Conservation (phyloP, 1,140 invertebrate genomes). For the Dendrolimus punctatus region DNA sequence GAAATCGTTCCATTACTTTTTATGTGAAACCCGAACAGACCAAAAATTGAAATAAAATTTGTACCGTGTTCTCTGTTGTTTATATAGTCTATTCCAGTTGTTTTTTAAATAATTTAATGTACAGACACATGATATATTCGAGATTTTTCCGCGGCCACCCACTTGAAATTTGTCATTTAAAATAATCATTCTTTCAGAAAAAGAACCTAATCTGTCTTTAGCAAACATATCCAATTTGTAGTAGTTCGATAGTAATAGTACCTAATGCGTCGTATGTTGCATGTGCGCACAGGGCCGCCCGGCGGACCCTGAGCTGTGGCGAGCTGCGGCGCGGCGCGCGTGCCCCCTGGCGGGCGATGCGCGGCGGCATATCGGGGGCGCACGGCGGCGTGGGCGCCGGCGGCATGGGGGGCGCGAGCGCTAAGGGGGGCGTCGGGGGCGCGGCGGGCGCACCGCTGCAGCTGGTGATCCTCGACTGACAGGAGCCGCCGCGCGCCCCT, state of each 20-base stretch:
- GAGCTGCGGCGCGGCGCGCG: slow-evolving; percentile 91
- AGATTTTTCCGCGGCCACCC: too few relatives aligned
- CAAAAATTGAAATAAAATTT: too few relatives aligned
- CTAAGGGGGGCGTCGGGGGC: slow-evolving; percentile 19
- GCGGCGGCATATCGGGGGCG: slow-evolving; percentile 80
- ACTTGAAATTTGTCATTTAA: too few relatives aligned
- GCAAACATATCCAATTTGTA: too few relatives aligned
- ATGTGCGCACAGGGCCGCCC: slow-evolving; percentile 78
- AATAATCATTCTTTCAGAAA: too few relatives aligned
- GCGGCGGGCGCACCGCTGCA: slow-evolving; percentile 61
- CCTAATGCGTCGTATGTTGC: background rate
- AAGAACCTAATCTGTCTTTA: too few relatives aligned
- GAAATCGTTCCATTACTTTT: too few relatives aligned
- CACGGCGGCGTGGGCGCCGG: slow-evolving; percentile 28
- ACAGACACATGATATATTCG: too few relatives aligned
- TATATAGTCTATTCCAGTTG: too few relatives aligned
- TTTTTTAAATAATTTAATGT: too few relatives aligned
- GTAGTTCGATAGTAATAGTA: background rate
- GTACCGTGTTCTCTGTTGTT: too few relatives aligned
- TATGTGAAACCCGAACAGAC: too few relatives aligned
- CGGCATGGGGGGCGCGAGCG: slow-evolving; percentile 72
- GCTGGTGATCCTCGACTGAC: slow-evolving; percentile 82
- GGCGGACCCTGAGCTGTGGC: slow-evolving; percentile 83
- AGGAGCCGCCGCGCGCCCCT: slow-evolving; percentile 48
- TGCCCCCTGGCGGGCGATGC: slow-evolving; percentile 88